A percentile compares a stretch with the other conserved stretches of the same genome.
These are phyloP conservation scores for rabbit (Oryctolagus cuniculus) DNA, from an alignment of 2,113 vertebrate genomes.

Conservation along the genomic window mOryCun1.1 NC_091438.1:125125501-125126000, in stretches of 20 bases:
- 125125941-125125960: not conserved
- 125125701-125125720: too few species aligned
- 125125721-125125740: too few species aligned
- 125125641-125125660: not conserved
- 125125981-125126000: not conserved
- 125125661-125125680: not conserved
- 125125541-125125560: not conserved
- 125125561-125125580: not conserved
- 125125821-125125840: not conserved
- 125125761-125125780: not conserved
- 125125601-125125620: not conserved
- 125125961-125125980: not conserved
- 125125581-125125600: not conserved
- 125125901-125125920: not conserved
- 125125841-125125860: not conserved
- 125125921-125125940: not conserved
- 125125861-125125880: not conserved
- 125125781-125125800: not conserved
- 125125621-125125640: not conserved
- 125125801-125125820: not conserved
- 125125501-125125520: not conserved
- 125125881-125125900: not conserved
- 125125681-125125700: not conserved
- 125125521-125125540: not conserved
- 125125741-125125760: not conserved